These are phyloP conservation scores for Cinclus cinclus DNA, from an alignment of 2,113 vertebrate species.

Conservation along the genomic window DNA sequence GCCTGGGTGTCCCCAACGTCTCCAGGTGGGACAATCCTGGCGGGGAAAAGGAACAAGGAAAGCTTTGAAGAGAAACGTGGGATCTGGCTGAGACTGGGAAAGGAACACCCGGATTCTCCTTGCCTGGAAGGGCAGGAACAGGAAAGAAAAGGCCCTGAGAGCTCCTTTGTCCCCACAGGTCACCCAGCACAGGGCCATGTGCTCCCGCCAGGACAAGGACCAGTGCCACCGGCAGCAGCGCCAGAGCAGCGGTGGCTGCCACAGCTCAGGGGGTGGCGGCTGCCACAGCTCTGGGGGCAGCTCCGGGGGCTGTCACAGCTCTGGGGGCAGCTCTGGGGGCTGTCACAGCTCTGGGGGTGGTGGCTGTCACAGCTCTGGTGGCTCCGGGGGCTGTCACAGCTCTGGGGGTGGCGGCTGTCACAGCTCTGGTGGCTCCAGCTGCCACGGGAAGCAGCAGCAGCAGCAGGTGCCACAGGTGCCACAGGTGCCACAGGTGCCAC, in stretches of 20 bases:
- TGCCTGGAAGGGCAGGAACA: neutral
- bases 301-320: neutral
- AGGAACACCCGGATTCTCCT: neutral
- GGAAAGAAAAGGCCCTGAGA: neutral
- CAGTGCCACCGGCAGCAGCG: neutral
- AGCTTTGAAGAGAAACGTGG: rapidly evolving
- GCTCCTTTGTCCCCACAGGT: neutral
- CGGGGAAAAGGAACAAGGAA: rapidly evolving
- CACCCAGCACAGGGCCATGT: neutral
- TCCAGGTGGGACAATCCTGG: rapidly evolving
- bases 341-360: neutral
- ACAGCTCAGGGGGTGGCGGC: neutral
- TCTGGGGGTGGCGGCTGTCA: neutral
- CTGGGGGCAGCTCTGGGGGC: neutral
- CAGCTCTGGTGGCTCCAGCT: neutral
- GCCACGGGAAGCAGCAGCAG: neutral
- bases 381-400: neutral
- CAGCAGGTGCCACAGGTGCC: slow-evolving; percentile 12
- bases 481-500: neutral
- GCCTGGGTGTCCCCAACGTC: rapidly evolving
- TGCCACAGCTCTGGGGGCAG: neutral
- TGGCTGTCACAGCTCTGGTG: neutral
- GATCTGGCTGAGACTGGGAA: no score
- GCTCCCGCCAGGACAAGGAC: slow-evolving; percentile 47
- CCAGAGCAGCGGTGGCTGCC: neutral